These are phyloP conservation scores for human (Homo sapiens) DNA, from an alignment of 2,113 vertebrate genomes.

Conservation along the genomic window DNA sequence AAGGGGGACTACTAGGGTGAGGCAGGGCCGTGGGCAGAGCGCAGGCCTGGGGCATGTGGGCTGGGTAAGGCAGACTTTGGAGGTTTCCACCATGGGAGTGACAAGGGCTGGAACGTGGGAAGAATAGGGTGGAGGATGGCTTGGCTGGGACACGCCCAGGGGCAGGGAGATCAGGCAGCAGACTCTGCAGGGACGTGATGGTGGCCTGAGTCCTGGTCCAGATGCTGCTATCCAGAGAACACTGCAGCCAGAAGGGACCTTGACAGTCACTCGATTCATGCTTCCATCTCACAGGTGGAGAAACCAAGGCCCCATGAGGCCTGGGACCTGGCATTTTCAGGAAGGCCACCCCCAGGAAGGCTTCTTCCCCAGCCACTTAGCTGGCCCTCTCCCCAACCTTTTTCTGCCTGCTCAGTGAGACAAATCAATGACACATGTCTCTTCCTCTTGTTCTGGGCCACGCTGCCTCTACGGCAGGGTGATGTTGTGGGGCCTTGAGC, in stretches of 20 bases:
- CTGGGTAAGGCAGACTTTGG: neutral
- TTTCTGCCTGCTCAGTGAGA: neutral
- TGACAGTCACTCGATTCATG: neutral
- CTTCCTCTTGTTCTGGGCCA: neutral
- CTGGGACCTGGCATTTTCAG: accelerated
- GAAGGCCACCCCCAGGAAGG: neutral
- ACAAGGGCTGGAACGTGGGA: neutral
- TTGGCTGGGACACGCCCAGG: neutral
- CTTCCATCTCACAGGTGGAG: neutral
- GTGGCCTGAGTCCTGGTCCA: neutral
- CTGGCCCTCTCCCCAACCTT: accelerated
- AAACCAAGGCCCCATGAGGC: neutral
- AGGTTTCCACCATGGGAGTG: neutral
- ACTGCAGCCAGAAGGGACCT: no score
- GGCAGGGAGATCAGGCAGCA: neutral
- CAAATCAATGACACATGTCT: no score
- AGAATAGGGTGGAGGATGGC: neutral
- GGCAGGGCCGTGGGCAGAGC: neutral
- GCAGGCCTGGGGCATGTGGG: neutral
- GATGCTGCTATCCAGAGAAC: neutral
- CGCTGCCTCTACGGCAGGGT: neutral
- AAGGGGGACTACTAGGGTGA: neutral
- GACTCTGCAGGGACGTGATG: neutral
- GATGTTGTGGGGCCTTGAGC: neutral
- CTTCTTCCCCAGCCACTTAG: neutral